phyloP scores from a whole-genome alignment of 2,797 vertebrate species.

The Myotis planiceps region DNA sequence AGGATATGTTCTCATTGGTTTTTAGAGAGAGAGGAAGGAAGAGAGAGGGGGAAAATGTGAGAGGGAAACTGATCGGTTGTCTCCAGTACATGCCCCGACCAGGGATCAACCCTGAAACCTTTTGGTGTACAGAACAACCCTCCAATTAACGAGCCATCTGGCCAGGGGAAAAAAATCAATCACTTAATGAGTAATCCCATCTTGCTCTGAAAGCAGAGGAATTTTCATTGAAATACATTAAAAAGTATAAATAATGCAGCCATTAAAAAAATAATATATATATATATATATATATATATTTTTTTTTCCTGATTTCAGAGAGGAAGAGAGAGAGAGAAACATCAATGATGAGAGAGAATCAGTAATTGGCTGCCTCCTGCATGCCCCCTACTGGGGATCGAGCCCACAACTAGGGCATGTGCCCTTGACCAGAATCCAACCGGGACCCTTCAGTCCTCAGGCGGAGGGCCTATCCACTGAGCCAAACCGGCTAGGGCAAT shows the following conservation, averaged over 20 bases:
- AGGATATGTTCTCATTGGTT: not conserved
- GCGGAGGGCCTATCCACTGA: too few species aligned
- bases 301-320: too few species aligned
- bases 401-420: too few species aligned
- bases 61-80: not conserved
- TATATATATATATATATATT: too few species aligned
- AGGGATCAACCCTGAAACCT: not conserved
- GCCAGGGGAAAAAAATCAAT: not conserved
- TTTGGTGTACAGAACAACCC: not conserved
- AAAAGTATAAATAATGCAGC: not conserved
- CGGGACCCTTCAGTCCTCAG: too few species aligned
- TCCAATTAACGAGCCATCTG: not conserved
- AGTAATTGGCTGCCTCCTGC: too few species aligned
- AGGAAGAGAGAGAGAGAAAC: too few species aligned
- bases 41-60: not conserved
- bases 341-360: too few species aligned
- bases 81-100: not conserved
- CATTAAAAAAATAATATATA: too few species aligned
- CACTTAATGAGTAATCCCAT: not conserved
- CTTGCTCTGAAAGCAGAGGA: slow-evolving; percentile 6
- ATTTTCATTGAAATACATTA: slow-evolving; percentile 30
- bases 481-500: not conserved
- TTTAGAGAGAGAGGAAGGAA: not conserved
- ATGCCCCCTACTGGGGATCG: too few species aligned
- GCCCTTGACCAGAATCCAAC: too few species aligned